phyloP scores from a whole-genome alignment of 2,888 invertebrate genomes.

The Heliconius ethilla region DNA sequence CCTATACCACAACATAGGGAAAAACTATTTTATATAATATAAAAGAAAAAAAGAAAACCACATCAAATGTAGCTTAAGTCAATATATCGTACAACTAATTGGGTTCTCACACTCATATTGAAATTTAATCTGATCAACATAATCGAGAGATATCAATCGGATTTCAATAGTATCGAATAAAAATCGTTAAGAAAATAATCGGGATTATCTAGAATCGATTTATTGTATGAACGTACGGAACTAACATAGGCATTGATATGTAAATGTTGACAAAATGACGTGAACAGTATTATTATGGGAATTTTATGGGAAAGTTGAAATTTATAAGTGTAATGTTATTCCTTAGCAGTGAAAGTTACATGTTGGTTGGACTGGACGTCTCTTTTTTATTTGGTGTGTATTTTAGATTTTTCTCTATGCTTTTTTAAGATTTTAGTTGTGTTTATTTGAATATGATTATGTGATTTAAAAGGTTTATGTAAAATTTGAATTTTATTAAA shows the following conservation, averaged over 20 bases:
- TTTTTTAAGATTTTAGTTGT: not conserved
- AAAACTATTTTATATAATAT: not conserved
- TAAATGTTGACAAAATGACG: constrained; percentile 24
- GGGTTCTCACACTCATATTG: constrained; percentile 37
- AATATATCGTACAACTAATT: constrained; percentile 32
- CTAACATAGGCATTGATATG: constrained; percentile 20
- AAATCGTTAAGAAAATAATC: constrained; percentile 32
- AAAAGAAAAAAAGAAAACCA: no score
- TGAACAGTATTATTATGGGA: constrained; percentile 11
- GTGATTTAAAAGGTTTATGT: not conserved
- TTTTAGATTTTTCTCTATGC: not conserved
- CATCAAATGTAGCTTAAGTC: not conserved
- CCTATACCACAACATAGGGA: not conserved
- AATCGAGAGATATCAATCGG: constrained; percentile 35
- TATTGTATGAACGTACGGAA: constrained; percentile 23
- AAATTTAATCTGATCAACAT: constrained; percentile 36
- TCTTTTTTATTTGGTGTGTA: not conserved
- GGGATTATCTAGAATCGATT: constrained; percentile 9
- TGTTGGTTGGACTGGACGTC: not conserved
- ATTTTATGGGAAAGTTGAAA: constrained; percentile 9
- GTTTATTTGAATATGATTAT: not conserved
- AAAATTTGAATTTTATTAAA: not conserved
- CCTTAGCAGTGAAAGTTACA: constrained; percentile 4
- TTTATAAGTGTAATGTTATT: constrained; percentile 8
- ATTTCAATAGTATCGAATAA: constrained; percentile 26